Percentiles rank a stretch among this genome's conserved stretches.
Conservation (phyloP, 1,140 invertebrate species). For the Drosophila albomicans region DNA sequence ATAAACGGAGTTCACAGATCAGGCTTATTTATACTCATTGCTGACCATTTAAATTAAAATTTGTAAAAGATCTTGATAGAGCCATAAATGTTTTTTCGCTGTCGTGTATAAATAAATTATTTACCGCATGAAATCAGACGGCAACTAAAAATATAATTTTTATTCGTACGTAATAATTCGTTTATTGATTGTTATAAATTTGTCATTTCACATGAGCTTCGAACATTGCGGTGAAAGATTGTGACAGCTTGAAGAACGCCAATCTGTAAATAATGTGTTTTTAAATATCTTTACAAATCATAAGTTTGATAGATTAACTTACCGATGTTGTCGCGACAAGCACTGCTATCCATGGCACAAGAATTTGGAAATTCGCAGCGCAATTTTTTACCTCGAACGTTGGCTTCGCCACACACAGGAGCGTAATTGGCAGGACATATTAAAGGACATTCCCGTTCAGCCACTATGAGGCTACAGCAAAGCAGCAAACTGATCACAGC, state of each 20-base stretch:
- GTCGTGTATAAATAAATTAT: too few species aligned
- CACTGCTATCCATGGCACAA: conserved; percentile 3
- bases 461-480: conserved; percentile 6
- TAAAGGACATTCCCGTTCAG: background rate
- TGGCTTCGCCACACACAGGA: conserved; percentile 29
- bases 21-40: background rate
- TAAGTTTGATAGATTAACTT: background rate
- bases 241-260: background rate
- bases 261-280: background rate
- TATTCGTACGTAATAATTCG: too few species aligned
- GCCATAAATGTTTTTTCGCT: background rate
- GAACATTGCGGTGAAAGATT: background rate
- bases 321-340: background rate
- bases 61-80: background rate
- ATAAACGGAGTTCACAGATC: background rate
- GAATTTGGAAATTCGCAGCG: conserved; percentile 23
- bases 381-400: background rate
- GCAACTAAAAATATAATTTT: too few species aligned
- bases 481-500: conserved; percentile 20
- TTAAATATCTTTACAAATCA: background rate
- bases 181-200: too few species aligned
- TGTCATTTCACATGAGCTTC: too few species aligned
- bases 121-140: too few species aligned
- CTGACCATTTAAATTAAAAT: background rate
- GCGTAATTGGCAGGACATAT: conserved; percentile 8